phyloP scores from a whole-genome alignment of 2,888 invertebrate species.

The Stratiomys singularior region DNA sequence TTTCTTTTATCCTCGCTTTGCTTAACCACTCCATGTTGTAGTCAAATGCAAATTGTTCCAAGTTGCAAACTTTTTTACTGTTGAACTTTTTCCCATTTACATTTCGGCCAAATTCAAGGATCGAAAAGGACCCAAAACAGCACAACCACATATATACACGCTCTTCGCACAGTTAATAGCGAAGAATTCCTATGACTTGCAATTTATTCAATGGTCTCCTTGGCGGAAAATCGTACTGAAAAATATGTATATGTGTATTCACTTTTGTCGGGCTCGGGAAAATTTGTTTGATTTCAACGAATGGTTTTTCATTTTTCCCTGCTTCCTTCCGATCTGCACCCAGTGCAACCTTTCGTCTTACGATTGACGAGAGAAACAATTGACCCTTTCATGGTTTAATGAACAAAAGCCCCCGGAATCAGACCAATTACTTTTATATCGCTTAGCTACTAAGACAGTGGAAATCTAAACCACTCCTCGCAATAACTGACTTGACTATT shows the following conservation, averaged over 20 bases:
- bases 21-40: too few relatives aligned
- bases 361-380: neutral
- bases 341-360: neutral
- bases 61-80: conserved; percentile 9
- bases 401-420: conserved; percentile 15
- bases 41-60: neutral
- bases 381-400: conserved; percentile 34
- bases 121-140: too few relatives aligned
- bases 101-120: neutral
- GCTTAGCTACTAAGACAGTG: too few relatives aligned
- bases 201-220: conserved; percentile 11
- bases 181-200: neutral
- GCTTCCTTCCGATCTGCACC: neutral
- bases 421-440: conserved; percentile 41
- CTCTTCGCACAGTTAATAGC: too few relatives aligned
- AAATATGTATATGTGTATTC: neutral
- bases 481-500: too few relatives aligned
- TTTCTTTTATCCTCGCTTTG: conserved; percentile 23
- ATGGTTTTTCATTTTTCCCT: neutral
- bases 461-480: too few relatives aligned
- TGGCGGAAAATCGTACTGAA: neutral
- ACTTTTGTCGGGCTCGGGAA: neutral
- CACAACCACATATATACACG: too few relatives aligned
- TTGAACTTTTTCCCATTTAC: conserved; percentile 7
- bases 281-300: conserved; percentile 19